Evolutionary conservation across 2,113 vertebrate genomes (phyloP), one percentile per base, ranked within the genome.

Genomic region (Propithecus coquereli): DNA sequence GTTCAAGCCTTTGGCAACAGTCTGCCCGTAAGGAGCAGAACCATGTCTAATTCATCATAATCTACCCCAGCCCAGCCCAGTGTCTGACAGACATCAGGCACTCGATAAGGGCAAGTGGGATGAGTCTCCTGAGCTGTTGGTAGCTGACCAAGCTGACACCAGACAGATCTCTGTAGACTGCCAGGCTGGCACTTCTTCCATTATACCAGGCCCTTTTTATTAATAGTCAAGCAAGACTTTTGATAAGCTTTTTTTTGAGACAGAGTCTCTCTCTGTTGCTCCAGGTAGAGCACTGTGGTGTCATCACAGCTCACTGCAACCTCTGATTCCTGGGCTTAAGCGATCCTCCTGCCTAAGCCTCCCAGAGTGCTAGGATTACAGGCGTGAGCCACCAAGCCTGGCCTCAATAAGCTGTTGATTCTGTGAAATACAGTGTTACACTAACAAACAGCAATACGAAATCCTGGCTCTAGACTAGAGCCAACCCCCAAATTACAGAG

Each of bases 361-460:
- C 20, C 20, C 18, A 22, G n/a, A n/a, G n/a, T n/a, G n/a, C n/a
- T n/a, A n/a, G n/a, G 54, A 57, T 1, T 57, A 57, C 20, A 22
- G 54, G 54, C 7, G 0, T 22, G 2, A 2, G 54, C 54, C 54
- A 43, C 40, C 40, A 5, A 3, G 40, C 40, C 40, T 5, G 40
- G 40, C 40, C 40, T 54, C 52, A 6, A 54, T 54, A 54, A 54
- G 52, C 52, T 86, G 94, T 70, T 59, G 63, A 59, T 74, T 59
- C 68, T 54, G 25, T 57, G 83, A 92, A 97, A 94, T 70, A 68
- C 71, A 95, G 59, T 25, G 22, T 25, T 63, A 90, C 70, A 71
- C 70, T 77, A 93, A 94, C n/a, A 95, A 82, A 95, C 86, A 50
- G 90, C 25, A 77, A 79, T 79, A 81, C 37, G 79, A 93, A 96